Conservation (phyloP, 2,113 vertebrate genomes). For the Zosterops borbonicus region DNA sequence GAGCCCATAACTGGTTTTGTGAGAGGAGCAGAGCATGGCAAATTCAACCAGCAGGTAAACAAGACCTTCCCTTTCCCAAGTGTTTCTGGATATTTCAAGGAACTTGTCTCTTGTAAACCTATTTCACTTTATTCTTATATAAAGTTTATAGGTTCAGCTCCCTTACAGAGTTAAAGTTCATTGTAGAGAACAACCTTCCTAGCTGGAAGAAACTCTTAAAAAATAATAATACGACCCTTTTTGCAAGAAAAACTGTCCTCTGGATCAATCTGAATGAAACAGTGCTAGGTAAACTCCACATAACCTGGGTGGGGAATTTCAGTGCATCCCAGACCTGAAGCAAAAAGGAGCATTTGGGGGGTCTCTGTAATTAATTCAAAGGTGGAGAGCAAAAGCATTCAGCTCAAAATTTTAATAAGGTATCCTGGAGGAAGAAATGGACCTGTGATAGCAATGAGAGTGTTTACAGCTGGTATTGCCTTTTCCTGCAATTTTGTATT, state of each 20-base stretch:
- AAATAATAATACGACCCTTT: not conserved
- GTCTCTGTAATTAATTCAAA: not conserved
- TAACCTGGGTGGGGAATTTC: not conserved
- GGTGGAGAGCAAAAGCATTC: not conserved
- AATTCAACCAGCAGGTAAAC: not conserved
- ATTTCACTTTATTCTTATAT: slow-evolving; percentile 7
- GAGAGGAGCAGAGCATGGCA: not conserved
- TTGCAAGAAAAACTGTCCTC: not conserved
- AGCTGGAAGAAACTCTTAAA: not conserved
- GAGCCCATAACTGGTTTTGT: fast-evolving
- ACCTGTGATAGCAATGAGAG: not conserved
- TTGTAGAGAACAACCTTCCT: not conserved
- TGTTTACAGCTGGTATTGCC: not conserved
- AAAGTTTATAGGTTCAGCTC: slow-evolving; percentile 25
- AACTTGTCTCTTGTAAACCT: slow-evolving; percentile 16
- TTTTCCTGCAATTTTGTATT: not conserved
- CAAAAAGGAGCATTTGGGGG: not conserved
- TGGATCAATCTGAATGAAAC: not conserved
- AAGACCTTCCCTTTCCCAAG: not conserved
- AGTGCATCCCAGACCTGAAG: fast-evolving
- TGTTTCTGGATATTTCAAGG: not conserved
- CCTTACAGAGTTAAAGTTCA: not conserved
- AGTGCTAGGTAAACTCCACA: not conserved
- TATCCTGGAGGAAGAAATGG: not conserved
- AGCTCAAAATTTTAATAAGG: not conserved